Evolutionary conservation across 2,888 invertebrate genomes (phyloP), one percentile per base, ranked within the genome.

Genomic region (Escarpia spicata): DNA sequence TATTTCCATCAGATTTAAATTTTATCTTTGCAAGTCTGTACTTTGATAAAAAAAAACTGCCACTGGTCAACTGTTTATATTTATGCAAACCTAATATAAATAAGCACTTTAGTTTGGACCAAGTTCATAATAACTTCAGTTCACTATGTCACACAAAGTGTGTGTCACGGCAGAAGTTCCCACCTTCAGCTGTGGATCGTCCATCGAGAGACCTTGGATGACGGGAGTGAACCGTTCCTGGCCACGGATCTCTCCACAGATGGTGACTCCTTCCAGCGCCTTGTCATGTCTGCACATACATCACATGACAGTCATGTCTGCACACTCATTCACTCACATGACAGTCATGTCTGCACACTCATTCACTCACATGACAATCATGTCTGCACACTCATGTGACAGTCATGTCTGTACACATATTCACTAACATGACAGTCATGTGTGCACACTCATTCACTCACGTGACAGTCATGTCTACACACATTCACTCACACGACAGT

Each of bases 241-340:
- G 15, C 96, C 95, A 94, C 97, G 97, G 92, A 98, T 97, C 96
- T 98, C 98, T 92, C 98, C 97, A 95, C 98, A 98, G 96, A 98
- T 98, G 0, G 99, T 99, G 94, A 99, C 98, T 0, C 99, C 99
- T 96, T 98, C 98, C 92, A 99, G 97, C 12, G 98, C 98, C 96
- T 98, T 98, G 96, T 98, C 98, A 96, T 98, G 98, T 0, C 97
- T 97, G 93, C 12, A 3, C 52, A 52, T 12, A 52, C 52, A 52
- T 52, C 52, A 52, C 9, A 12, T 12, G 12, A 52, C 52, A 52
- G 9, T 52, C 12, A 9, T 52, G 52, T 75, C 75, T 75, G 6
- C 6, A 75, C 75, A 75, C 8, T 12, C 9, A 52, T 52, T 15
- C 9, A 9, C 52, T 52, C 52, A 52, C 52, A 52, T 45, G 8